Evolutionary conservation across 1,140 invertebrate species (phyloP).

Genomic region (Cotesia vestalis): DNA sequence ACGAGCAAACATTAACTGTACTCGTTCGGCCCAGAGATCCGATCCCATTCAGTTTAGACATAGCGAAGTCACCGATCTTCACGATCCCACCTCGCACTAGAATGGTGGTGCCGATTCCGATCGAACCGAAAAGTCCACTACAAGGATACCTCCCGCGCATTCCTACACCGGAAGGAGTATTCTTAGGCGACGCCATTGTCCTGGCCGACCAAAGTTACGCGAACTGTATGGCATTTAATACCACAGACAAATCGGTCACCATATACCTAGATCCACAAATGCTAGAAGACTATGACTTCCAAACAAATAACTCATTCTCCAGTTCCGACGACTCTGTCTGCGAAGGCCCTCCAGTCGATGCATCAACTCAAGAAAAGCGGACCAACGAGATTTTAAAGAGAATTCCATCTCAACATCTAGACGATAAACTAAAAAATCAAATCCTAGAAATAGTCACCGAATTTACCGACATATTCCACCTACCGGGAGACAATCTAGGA

Average conservation of each 20-base stretch:
- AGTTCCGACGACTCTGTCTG: background rate
- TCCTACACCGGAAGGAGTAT: background rate
- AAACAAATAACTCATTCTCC: background rate
- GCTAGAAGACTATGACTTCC: background rate
- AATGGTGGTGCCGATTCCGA: background rate
- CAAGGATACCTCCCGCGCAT: constrained; percentile 14
- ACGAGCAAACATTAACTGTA: too few relatives aligned
- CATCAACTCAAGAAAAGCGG: background rate
- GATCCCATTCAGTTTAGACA: background rate
- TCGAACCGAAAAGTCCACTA: background rate
- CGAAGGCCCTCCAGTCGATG: background rate
- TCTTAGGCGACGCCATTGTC: constrained; percentile 2
- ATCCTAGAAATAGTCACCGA: background rate
- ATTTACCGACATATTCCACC: constrained; percentile 1
- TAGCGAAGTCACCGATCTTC: background rate
- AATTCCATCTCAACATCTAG: background rate
- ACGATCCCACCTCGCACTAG: background rate
- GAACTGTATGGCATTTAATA: background rate
- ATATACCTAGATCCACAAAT: background rate
- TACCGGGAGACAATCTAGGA: constrained; percentile 15
- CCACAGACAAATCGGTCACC: background rate
- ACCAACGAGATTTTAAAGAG: background rate
- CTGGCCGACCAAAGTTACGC: background rate
- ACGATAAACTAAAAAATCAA: background rate
- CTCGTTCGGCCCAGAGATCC: background rate